Conservation (phyloP, 1,140 invertebrate species). For the Aphis gossypii region DNA sequence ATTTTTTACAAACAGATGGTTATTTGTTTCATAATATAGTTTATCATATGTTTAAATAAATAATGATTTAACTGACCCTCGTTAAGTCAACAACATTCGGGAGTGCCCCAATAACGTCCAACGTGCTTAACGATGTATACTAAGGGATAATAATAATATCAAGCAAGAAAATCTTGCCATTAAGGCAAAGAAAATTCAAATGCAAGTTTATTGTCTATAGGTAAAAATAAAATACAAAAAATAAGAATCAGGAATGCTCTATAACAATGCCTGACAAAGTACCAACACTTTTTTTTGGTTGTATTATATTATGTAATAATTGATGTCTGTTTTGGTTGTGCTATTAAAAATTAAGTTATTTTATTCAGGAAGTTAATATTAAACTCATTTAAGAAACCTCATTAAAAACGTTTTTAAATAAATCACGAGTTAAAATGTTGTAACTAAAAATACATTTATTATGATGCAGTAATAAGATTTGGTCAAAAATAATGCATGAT, state of each 20-base stretch:
- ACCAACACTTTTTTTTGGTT: neutral
- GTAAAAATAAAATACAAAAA: neutral
- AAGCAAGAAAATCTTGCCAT: neutral
- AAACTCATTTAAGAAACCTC: neutral
- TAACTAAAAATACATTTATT: neutral
- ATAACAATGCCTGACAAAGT: neutral
- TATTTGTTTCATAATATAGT: neutral
- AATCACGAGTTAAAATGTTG: neutral
- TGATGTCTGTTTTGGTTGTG: neutral
- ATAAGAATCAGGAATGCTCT: neutral
- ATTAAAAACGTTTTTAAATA: neutral
- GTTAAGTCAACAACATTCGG: neutral
- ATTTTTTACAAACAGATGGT: conserved; percentile 4
- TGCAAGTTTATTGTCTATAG: neutral
- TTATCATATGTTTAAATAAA: neutral
- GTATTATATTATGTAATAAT: neutral
- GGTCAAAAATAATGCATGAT: neutral
- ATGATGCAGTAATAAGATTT: neutral
- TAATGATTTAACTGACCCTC: neutral
- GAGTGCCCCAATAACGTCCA: neutral
- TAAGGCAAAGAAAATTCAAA: neutral
- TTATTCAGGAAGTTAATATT: neutral
- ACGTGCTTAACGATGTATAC: neutral
- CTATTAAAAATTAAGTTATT: neutral
- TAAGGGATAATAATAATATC: conserved; percentile 9